A percentile compares a stretch with the other conserved stretches of the same genome.
Evolutionary conservation across 2,888 invertebrate genomes (phyloP).

Genomic region (Caenorhabditis japonica): DNA sequence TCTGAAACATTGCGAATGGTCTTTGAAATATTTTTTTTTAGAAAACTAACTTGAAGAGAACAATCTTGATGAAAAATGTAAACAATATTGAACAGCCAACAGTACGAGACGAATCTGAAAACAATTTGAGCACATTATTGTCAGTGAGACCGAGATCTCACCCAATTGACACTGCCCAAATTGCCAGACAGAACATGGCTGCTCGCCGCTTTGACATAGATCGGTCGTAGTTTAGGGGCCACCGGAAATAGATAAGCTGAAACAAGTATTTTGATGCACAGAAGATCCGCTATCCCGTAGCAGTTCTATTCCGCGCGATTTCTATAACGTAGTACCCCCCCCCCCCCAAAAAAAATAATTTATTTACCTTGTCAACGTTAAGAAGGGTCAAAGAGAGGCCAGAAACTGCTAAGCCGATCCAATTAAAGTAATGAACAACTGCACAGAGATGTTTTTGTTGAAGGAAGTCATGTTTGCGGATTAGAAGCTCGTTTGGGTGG

Average conservation of each 20-base stretch:
- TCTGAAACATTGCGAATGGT: too few relatives aligned
- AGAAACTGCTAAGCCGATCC: slow-evolving; percentile 75
- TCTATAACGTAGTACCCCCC: too few relatives aligned
- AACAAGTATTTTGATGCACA: slow-evolving; percentile 1
- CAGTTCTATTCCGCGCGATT: too few relatives aligned
- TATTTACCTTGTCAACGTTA: slow-evolving; percentile 72
- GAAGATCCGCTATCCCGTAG: too few relatives aligned
- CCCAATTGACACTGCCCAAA: slow-evolving; percentile 76
- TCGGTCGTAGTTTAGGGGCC: slow-evolving; percentile 75
- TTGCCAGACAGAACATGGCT: slow-evolving; percentile 69
- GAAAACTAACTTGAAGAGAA: slow-evolving; percentile 66
- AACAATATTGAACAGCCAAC: slow-evolving; percentile 75
- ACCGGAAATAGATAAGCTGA: slow-evolving; percentile 75
- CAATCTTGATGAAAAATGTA: slow-evolving; percentile 73
- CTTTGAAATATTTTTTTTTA: too few relatives aligned
- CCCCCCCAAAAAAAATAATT: not conserved
- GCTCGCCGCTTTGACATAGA: slow-evolving; percentile 76
- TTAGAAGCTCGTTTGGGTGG: slow-evolving; percentile 76
- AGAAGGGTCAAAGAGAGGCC: slow-evolving; percentile 75
- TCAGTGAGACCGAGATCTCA: too few relatives aligned
- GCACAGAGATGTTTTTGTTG: slow-evolving; percentile 72
- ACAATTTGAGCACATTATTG: too few relatives aligned
- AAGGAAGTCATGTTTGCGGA: slow-evolving; percentile 75
- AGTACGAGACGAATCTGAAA: slow-evolving; percentile 75
- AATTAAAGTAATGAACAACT: slow-evolving; percentile 75